These are phyloP conservation scores for Frankliniella intonsa DNA, from an alignment of 2,888 invertebrate species.

Conservation along the genomic window DNA sequence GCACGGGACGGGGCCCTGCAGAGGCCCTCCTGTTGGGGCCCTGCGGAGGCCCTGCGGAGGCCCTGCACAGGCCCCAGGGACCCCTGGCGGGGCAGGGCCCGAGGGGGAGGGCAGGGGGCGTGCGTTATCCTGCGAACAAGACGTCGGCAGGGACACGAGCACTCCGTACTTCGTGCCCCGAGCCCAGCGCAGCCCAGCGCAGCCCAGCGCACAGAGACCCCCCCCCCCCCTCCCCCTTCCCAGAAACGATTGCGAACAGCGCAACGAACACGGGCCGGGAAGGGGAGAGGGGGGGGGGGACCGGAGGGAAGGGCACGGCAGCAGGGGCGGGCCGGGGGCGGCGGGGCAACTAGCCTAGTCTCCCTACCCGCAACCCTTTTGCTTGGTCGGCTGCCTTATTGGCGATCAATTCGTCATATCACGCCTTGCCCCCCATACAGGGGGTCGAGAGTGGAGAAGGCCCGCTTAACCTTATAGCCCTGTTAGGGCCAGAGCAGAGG, in stretches of 20 bases:
- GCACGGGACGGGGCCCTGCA: no score
- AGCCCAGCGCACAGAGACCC: no score
- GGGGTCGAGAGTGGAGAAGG: no score
- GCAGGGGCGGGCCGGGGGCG: no score
- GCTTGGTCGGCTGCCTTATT: no score
- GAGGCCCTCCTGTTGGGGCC: no score
- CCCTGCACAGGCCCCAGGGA: neutral
- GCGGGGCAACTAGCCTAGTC: no score
- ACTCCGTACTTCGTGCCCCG: neutral
- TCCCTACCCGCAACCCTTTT: no score
- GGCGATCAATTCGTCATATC: no score
- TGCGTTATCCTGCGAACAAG: slow-evolving; percentile 24
- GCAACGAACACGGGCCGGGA: neutral
- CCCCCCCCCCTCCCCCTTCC: neutral
- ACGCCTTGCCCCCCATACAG: no score
- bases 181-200: neutral
- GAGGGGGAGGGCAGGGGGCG: neutral
- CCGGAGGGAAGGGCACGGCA: neutral
- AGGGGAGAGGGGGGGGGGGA: neutral
- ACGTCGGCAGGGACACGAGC: neutral
- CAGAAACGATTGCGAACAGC: slow-evolving; percentile 24
- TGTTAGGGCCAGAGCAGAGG: no score
- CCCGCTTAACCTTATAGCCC: no score
- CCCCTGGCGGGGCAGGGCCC: neutral
- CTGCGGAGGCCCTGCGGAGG: neutral